Evolutionary conservation across 2,888 invertebrate species (phyloP), one percentile per base, ranked within the genome.

Genomic region (Dysmachus trigonus): DNA sequence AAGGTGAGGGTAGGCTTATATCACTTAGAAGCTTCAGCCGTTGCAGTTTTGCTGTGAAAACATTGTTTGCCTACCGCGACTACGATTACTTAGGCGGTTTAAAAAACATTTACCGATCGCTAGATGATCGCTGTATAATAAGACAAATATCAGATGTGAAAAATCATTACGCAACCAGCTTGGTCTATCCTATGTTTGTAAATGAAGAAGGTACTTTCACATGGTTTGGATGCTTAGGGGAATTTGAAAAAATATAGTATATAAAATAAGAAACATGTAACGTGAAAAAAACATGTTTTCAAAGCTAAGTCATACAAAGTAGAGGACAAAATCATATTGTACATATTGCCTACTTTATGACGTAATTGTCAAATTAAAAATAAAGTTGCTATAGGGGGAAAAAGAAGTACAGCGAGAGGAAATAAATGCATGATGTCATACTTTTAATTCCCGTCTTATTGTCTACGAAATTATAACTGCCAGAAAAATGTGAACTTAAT

Each of bases 81-180:
- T 82, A 22, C 82, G 27, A 82, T 82, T 82, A 62, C 82, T 82
- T 82, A 62, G 22, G 62, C 82, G 35, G 82, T 62, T 62, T 82
- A 35, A 35, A 82, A 82, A 82, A 35, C 22, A 82, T 82, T 79
- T 35, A 22, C 82, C 82, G 51, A 47, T 51, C 30, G 47, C 79
- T 79, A 82, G 82, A 38, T 53, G 82, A 82, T 82, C 82, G 38
- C 22, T 18, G 38, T 62, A n/a, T 27, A 53, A 71, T 71, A 62
- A 71, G 22, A 35, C 15, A 82, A 35, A 82, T 62, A 82, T 35
- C 62, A 3, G 27, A 82, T n/a, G n/a, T n/a, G n/a, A 33, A 62
- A 71, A 62, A 22, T 33, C 35, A 35, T 82, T 82, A 31, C 81
- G 81, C 33, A 81, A 81, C 18, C 33, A 15, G 15, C 38, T 13